phyloP scores from a whole-genome alignment of 2,797 vertebrate species.

The Falco cherrug region DNA sequence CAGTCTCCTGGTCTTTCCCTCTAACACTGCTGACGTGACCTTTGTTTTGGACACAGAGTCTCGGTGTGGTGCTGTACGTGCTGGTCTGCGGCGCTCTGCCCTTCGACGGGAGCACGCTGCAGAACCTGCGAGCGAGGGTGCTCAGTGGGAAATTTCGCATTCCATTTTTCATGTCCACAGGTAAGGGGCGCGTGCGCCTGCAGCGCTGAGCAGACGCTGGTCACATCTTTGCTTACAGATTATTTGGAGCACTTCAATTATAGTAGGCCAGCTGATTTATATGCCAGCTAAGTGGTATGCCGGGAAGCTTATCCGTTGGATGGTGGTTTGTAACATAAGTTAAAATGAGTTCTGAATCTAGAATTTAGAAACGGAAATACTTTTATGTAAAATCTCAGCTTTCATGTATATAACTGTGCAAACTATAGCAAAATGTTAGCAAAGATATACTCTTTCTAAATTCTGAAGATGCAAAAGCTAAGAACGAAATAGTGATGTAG shows the following conservation, averaged over 20 bases:
- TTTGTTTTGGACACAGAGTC: constrained; percentile 80
- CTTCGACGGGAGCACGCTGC: constrained; percentile 96
- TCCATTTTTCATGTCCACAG: constrained; percentile 99
- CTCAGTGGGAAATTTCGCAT: constrained; percentile 98
- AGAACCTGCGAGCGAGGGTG: constrained; percentile 95
- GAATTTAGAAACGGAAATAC: neutral
- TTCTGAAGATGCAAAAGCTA: neutral
- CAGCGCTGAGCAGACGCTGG: neutral
- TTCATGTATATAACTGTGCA: rapidly evolving
- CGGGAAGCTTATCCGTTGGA: neutral
- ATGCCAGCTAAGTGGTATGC: neutral
- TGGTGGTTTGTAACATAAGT: neutral
- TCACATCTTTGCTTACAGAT: rapidly evolving
- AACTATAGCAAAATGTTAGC: neutral
- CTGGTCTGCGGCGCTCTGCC: constrained; percentile 96
- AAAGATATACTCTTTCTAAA: neutral
- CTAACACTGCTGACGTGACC: neutral
- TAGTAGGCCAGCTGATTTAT: rapidly evolving
- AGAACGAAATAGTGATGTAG: neutral
- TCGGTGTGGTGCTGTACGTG: constrained; percentile 96
- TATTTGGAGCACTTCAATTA: neutral
- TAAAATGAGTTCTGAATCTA: neutral
- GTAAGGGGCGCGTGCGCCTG: constrained; percentile 52
- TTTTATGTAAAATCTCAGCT: neutral
- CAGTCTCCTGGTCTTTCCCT: neutral